Base-by-base conservation (phyloP, 1,140 invertebrate species). In the Panagrolaimus sp. region DNA sequence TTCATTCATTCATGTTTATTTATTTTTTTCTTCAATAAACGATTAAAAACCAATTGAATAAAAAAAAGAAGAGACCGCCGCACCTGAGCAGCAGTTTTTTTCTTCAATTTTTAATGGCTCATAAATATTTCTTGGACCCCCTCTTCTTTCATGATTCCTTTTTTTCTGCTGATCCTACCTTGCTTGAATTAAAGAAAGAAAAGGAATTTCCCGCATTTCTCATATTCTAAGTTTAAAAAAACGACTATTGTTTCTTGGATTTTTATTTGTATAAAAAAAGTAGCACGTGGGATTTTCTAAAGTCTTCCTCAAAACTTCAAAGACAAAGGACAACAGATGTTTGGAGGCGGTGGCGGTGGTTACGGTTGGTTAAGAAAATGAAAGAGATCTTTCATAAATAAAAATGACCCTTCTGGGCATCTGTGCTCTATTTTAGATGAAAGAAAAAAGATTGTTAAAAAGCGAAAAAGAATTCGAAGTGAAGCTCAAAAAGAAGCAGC, bases 401-500 rank as follows among this genome's bases (percentile, higher is more conserved):
- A n/a, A n/a, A n/a, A 27, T 27, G 14, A 27, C 31, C 20, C 20
- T 25, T 25, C 51, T 0, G 1, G 9, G 16, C 13, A 11, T 27
- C 51, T 11, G 16, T 57, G 16, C 20, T 9, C 20, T 57, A 20
- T 27, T 57, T 23, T 9, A 16, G 9, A 11, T 2, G 9, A 20
- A 57, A 13, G 9, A 13, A 57, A 57, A 5, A 11, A 20, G 9
- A 16, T 25, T 11, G 27, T 13, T 20, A 1, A 20, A 20, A 20
- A 27, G 14, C 51, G 51, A 20, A 20, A 27, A 57, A 20, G 51
- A 20, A 11, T 11, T 16, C 51, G 51, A 57, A 25, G 20, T 25
- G 13, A 57, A 57, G 8, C 20, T 27, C 51, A 57, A 57, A 57
- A 57, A 57, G 51, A 57, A 20, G 92, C 92, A 0, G 93, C 93